Base-by-base conservation (phyloP, 2,888 invertebrate genomes). In the Acanthoscelides obtectus region DNA sequence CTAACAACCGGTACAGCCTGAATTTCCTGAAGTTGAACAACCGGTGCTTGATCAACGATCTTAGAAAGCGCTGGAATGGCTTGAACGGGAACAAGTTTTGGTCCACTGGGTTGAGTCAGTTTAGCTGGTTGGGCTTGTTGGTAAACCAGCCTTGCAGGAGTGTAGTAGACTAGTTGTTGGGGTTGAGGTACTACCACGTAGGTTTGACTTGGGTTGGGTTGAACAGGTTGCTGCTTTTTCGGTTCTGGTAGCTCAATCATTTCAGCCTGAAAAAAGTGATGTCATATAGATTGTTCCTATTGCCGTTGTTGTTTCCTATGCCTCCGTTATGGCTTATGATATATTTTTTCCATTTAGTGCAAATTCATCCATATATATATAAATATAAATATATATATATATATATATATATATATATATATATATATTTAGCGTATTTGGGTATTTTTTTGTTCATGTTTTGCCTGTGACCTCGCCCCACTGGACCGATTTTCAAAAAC, bases 171-270 rank as follows among this genome's bases (percentile, higher is more conserved):
- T 20, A 82, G 75, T 66, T 80, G 82, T 72, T 83, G 81, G 19
- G 72, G 77, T 76, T 81, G 83, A 12, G 83, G 83, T 67, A 83
- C 71, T 1, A 83, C 77, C 6, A 83, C 79, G 66, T 68, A 21
- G 22, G 70, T 67, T 70, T 63, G 70, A 45, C 12, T 17, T 12
- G 45, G 45, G 45, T 45, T 45, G n/a, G 17, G 19, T 22, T 27
- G 68, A 27, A 21, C 68, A 25, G 22, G 8, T 66, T 66, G 66
- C 6, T 5, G 19, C 20, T 17, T n/a, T 22, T 6, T 22, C n/a
- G 66, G 20, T 66, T 67, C 67, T 22, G 3, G 6, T 22, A 22
- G 22, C 8, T 67, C 69, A 22, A 69, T 64, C 21, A 6, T 69
- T 22, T 69, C 69, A 5, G 69, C 63, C 69, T 69, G 64, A 22